Evolutionary conservation across 2,797 vertebrate genomes (phyloP).

Genomic region (Euthynnus affinis): DNA sequence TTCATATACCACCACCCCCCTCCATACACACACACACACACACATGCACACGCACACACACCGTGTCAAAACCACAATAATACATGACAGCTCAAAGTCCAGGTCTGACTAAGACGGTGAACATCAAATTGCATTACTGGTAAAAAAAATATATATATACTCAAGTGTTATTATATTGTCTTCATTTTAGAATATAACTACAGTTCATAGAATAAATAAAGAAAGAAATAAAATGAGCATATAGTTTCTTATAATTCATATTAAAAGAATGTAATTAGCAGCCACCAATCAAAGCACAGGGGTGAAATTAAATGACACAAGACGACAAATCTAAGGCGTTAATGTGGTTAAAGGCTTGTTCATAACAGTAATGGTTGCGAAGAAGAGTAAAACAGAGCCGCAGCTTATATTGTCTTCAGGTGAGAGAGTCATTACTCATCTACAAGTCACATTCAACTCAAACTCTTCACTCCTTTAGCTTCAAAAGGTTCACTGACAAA

Average conservation of each 20-base stretch:
- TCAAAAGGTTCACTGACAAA: not conserved
- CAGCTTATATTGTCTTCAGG: not conserved
- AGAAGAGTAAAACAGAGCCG: not conserved
- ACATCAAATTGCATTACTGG: slow-evolving; percentile 39
- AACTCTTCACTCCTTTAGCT: too few relatives aligned
- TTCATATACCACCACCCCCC: slow-evolving; percentile 64
- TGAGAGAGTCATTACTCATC: not conserved
- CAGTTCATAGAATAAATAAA: not conserved
- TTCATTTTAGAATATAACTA: too few relatives aligned
- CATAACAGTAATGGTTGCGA: not conserved
- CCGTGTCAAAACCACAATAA: slow-evolving; percentile 68
- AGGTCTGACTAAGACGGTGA: slow-evolving; percentile 39
- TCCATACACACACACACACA: slow-evolving; percentile 46
- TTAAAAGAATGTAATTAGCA: too few relatives aligned
- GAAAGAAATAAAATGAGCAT: not conserved
- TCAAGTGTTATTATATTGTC: not conserved
- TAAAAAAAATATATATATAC: too few relatives aligned
- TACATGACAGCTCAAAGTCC: slow-evolving; percentile 76
- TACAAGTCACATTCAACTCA: not conserved
- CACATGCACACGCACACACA: slow-evolving; percentile 37
- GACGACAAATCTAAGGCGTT: not conserved
- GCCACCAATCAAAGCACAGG: not conserved
- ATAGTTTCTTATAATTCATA: not conserved
- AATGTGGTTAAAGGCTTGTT: not conserved
- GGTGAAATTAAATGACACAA: not conserved